A percentile compares a stretch with the other conserved stretches of the same genome.
These are phyloP conservation scores for Pterocles burchelli DNA, from an alignment of 2,113 vertebrate species.

Conservation along the genomic window DNA sequence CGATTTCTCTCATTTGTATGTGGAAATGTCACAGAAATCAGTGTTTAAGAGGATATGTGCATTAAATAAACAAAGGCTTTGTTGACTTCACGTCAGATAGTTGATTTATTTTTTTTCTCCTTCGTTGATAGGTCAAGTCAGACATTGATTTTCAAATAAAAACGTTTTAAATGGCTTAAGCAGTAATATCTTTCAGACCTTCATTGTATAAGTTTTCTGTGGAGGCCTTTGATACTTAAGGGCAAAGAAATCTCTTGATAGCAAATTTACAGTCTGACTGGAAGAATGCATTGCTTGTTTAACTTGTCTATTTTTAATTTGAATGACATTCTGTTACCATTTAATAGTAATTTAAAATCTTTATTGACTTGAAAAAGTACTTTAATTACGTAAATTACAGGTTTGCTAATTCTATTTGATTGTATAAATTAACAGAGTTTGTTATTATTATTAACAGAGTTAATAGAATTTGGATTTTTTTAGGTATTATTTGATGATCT, in stretches of 20 bases:
- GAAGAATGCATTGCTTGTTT: neutral
- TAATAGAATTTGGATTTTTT: neutral
- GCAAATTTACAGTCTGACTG: neutral
- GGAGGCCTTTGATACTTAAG: neutral
- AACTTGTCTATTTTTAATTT: neutral
- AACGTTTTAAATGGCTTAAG: too few relatives aligned
- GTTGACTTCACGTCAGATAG: neutral
- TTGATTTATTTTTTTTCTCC: neutral
- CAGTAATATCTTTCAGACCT: neutral
- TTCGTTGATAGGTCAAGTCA: neutral
- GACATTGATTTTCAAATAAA: too few relatives aligned
- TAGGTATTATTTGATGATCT: constrained; percentile 97
- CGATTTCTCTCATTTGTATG: neutral
- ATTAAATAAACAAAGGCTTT: neutral
- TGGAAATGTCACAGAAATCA: neutral
- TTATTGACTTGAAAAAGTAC: neutral
- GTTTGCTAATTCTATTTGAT: neutral
- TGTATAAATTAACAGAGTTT: neutral
- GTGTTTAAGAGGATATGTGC: neutral
- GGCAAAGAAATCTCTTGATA: neutral
- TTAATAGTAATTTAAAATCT: neutral
- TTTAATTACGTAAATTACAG: neutral
- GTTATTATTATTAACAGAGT: too few relatives aligned
- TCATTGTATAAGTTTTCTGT: neutral
- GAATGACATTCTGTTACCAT: neutral